Evolutionary conservation across 2,888 invertebrate genomes (phyloP).

Genomic region (Diabrotica balteata): DNA sequence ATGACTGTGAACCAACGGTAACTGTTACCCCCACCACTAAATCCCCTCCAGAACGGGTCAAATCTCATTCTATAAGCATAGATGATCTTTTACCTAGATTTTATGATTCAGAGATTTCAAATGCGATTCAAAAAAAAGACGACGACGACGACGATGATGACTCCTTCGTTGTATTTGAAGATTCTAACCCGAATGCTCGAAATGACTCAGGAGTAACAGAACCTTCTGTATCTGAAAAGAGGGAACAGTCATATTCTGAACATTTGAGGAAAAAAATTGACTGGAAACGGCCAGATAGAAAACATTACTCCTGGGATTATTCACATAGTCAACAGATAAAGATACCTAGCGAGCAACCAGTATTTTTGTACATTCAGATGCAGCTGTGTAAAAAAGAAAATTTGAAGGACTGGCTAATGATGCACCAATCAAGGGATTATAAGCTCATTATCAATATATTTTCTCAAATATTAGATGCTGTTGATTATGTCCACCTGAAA

Average conservation of each 20-base stretch:
- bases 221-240: conserved; percentile 2
- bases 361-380: conserved; percentile 97
- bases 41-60: conserved; percentile 36
- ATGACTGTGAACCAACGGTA: conserved; percentile 15
- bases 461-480: conserved; percentile 91
- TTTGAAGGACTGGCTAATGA: conserved; percentile 87
- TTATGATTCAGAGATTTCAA: conserved; percentile 29
- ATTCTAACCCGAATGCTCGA: conserved; percentile 2
- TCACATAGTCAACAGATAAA: conserved; percentile 40
- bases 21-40: conserved; percentile 21
- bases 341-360: conserved; percentile 45
- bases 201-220: conserved; percentile 8
- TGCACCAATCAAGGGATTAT: conserved; percentile 63
- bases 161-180: conserved; percentile 48
- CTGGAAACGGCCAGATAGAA: conserved; percentile 51
- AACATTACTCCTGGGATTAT: conserved; percentile 57
- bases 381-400: conserved; percentile 90
- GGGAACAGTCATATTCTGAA: conserved; percentile 27
- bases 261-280: conserved; percentile 45
- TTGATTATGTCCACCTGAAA: conserved; percentile 92
- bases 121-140: conserved; percentile 22
- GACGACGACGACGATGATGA: conserved; percentile 37
- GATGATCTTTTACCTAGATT: conserved; percentile 35
- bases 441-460: conserved; percentile 74
- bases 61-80: conserved; percentile 44